Conservation (phyloP, 2,113 vertebrate species). For the Amphiprion ocellaris region DNA sequence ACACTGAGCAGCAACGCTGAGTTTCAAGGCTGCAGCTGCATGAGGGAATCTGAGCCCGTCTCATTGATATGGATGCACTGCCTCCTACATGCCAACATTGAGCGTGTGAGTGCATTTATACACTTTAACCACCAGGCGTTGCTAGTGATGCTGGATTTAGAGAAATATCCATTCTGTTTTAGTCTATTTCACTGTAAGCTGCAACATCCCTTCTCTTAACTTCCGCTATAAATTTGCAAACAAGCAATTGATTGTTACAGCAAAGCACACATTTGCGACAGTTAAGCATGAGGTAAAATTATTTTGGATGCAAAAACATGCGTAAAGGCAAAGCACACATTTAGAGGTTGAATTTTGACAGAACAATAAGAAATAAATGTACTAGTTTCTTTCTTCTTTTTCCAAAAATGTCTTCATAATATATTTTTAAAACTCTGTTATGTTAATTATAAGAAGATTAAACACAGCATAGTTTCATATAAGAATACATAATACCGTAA, state of each 20-base stretch:
- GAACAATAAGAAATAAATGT: too few species aligned
- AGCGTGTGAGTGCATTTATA: slow-evolving; percentile 35
- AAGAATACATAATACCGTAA: too few species aligned
- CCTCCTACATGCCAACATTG: slow-evolving; percentile 49
- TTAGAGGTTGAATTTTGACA: too few species aligned
- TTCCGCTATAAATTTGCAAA: not conserved
- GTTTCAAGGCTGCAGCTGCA: slow-evolving; percentile 83
- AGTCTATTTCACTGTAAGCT: not conserved
- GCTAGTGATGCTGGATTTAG: slow-evolving; percentile 18
- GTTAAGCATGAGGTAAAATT: not conserved
- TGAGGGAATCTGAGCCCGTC: slow-evolving; percentile 52
- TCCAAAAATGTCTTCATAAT: too few species aligned
- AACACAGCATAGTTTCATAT: too few species aligned
- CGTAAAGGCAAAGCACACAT: not conserved
- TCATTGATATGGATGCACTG: slow-evolving; percentile 72
- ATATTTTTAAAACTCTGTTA: too few species aligned
- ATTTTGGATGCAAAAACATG: not conserved
- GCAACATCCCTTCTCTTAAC: not conserved
- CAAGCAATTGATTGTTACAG: not conserved
- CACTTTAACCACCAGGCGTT: slow-evolving; percentile 65
- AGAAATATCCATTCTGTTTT: not conserved
- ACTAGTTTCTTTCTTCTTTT: too few species aligned
- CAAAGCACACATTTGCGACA: not conserved
- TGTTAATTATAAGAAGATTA: too few species aligned
- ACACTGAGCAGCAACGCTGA: slow-evolving; percentile 51